Evolutionary conservation across 2,797 vertebrate genomes (phyloP).

Genomic region (Yasuhikotakia modesta): DNA sequence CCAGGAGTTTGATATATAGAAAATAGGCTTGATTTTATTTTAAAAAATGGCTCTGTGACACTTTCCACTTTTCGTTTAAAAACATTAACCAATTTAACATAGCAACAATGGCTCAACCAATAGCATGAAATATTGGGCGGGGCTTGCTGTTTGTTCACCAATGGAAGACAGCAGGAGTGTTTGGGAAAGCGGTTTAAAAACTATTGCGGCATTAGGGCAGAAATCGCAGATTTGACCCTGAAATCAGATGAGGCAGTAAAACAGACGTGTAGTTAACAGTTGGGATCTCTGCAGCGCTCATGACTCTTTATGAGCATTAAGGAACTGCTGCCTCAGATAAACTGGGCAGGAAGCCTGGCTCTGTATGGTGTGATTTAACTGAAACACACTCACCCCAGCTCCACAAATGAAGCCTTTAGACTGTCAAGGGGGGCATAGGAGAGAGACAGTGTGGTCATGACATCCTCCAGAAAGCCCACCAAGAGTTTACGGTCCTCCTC

Average conservation of each 20-base stretch:
- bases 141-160: neutral
- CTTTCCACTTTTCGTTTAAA: too few species aligned
- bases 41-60: too few species aligned
- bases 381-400: constrained; percentile 87
- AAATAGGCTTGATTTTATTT: too few species aligned
- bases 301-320: constrained; percentile 19
- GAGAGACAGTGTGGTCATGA: constrained; percentile 95
- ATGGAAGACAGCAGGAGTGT: too few species aligned
- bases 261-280: neutral
- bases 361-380: constrained; percentile 11
- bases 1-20: too few species aligned
- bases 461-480: constrained; percentile 96
- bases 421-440: constrained; percentile 96
- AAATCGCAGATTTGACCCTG: too few species aligned
- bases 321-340: constrained; percentile 19
- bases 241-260: too few species aligned
- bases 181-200: too few species aligned
- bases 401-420: constrained; percentile 96
- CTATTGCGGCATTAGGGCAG: too few species aligned
- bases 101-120: neutral
- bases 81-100: too few species aligned
- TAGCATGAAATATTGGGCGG: neutral
- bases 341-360: constrained; percentile 18
- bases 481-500: constrained; percentile 97
- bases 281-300: neutral